Conservation (phyloP, 2,888 invertebrate genomes). For the Pristionchus japonicus region DNA sequence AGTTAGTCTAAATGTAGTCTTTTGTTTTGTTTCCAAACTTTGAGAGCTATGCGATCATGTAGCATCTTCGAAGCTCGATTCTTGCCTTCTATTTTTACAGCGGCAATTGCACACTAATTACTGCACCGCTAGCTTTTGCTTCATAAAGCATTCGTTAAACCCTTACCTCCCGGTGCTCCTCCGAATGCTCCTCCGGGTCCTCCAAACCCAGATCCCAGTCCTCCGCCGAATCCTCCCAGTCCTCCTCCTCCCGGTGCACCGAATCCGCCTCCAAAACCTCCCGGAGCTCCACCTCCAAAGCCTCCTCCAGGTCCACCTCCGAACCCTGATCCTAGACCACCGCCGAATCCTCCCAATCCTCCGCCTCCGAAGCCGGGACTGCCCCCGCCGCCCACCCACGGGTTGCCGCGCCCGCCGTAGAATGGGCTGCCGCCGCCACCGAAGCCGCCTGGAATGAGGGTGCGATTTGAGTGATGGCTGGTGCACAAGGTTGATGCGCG, state of each 20-base stretch:
- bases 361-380: neutral
- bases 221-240: neutral
- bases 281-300: neutral
- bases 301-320: neutral
- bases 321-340: neutral
- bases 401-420: neutral
- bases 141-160: neutral
- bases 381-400: neutral
- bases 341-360: neutral
- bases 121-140: neutral
- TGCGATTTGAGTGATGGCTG: neutral
- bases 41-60: neutral
- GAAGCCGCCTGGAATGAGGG: neutral
- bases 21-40: neutral
- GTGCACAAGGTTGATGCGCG: no score
- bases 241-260: no score
- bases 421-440: neutral
- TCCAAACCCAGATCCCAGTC: neutral
- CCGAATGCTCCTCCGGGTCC: neutral
- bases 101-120: neutral
- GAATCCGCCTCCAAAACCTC: neutral
- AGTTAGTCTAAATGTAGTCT: no score
- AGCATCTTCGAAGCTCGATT: neutral
- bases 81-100: no score
- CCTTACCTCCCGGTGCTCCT: conserved; percentile 16